Evolutionary conservation across 2,113 vertebrate genomes (phyloP).

Genomic region (Machaerirhynchus nigripectus): DNA sequence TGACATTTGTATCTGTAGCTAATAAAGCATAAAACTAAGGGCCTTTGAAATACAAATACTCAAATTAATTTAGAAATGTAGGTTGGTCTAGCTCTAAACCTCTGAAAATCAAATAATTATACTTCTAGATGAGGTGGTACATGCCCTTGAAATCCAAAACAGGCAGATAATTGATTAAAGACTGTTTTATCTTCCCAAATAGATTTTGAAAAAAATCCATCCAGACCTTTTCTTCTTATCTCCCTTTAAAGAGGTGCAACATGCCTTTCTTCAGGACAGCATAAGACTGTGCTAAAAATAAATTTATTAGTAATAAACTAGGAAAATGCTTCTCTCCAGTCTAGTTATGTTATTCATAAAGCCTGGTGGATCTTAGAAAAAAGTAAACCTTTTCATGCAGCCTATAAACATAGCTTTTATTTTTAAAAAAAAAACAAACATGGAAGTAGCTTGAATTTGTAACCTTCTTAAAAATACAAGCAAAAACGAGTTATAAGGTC

Average conservation of each 20-base stretch:
- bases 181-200: conserved; percentile 8
- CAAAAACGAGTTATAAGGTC: background rate
- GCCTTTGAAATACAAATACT: conserved; percentile 14
- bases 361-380: background rate
- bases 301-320: conserved; percentile 22
- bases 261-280: background rate
- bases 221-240: background rate
- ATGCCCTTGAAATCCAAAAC: background rate
- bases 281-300: conserved; percentile 19
- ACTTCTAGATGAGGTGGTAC: background rate
- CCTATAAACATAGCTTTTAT: background rate
- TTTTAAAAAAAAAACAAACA: background rate
- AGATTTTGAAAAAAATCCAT: background rate
- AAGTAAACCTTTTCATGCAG: background rate
- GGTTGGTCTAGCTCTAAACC: background rate
- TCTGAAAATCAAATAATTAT: conserved; percentile 4
- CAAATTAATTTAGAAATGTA: background rate
- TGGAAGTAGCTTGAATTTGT: background rate
- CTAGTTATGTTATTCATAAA: background rate
- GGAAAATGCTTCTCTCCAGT: background rate
- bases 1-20: background rate
- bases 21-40: background rate
- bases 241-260: background rate
- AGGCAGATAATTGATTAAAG: conserved; percentile 8
- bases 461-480: background rate